Evolutionary conservation across 2,888 invertebrate genomes (phyloP).

Genomic region (Ligdia adustata): DNA sequence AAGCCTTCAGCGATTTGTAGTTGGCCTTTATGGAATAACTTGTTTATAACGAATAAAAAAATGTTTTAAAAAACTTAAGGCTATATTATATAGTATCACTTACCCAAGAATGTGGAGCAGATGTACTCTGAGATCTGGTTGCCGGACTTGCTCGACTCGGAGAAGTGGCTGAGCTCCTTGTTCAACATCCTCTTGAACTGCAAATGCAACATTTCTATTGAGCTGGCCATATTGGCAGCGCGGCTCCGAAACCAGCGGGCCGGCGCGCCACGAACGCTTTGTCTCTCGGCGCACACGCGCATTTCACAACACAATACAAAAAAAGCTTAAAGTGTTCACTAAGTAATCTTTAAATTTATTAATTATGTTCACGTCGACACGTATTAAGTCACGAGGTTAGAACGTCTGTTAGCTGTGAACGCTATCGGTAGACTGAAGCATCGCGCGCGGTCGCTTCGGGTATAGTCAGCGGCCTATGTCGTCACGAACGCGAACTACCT

Average conservation of each 20-base stretch:
- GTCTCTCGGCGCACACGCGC: conserved; percentile 76
- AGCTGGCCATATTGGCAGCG: conserved; percentile 68
- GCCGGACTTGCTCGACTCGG: conserved; percentile 99
- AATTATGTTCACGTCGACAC: conserved; percentile 17
- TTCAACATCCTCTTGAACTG: conserved; percentile 99
- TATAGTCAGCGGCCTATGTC: conserved; percentile 48
- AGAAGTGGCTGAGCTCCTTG: conserved; percentile 99
- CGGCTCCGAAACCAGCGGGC: conserved; percentile 69
- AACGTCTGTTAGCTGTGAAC: conserved; percentile 62
- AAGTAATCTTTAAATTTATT: conserved; percentile 34
- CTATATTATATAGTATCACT: conserved; percentile 79
- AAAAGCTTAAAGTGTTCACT: conserved; percentile 27
- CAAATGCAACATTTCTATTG: conserved; percentile 75
- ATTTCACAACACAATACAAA: conserved; percentile 62
- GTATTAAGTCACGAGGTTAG: conserved; percentile 26
- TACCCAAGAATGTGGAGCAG: conserved; percentile 99
- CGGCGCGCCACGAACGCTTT: conserved; percentile 64
- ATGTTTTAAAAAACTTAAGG: no score
- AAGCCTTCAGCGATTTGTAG: no score
- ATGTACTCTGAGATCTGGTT: conserved; percentile 99
- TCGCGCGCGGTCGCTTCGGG: conserved; percentile 37
- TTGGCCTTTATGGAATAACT: no score
- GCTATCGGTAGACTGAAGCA: conserved; percentile 71
- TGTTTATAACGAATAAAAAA: no score
- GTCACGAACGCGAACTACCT: conserved; percentile 37